Conservation (phyloP, 1,140 invertebrate genomes). For the Papilio xuthus region DNA sequence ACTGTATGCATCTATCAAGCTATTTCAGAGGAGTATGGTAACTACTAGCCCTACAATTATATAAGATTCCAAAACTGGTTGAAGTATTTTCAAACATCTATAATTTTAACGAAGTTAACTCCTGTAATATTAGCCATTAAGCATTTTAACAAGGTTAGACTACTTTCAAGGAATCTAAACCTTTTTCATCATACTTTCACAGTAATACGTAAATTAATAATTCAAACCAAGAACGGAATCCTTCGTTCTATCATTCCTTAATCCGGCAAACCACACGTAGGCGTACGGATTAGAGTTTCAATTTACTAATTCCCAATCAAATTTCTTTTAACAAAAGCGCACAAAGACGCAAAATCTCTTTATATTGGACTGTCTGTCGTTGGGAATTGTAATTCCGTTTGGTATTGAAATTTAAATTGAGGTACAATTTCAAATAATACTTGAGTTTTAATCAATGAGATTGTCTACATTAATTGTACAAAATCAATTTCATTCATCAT, state of each 20-base stretch:
- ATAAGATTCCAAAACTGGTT: no score
- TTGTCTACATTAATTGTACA: not conserved
- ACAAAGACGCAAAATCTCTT: slow-evolving; percentile 12
- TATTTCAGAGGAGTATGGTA: no score
- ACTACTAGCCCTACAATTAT: no score
- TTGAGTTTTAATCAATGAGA: not conserved
- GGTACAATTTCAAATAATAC: slow-evolving; percentile 8
- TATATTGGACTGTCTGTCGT: not conserved
- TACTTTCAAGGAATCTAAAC: not conserved
- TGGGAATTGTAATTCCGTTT: slow-evolving; percentile 26
- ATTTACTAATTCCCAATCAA: slow-evolving; percentile 36
- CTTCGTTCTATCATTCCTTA: not conserved
- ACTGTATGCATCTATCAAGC: no score
- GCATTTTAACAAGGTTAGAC: no score
- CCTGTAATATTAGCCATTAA: no score
- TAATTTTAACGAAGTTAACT: no score
- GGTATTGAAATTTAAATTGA: slow-evolving; percentile 2
- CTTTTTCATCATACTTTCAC: not conserved
- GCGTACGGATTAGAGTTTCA: slow-evolving; percentile 28
- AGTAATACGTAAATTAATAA: not conserved
- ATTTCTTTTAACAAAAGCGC: slow-evolving; percentile 33
- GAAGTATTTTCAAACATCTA: no score
- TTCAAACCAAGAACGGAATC: not conserved
- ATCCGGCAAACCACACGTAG: slow-evolving; percentile 19
- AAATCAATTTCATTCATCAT: no score